Conservation (phyloP, 1,140 invertebrate genomes). For the Eriosoma lanigerum region DNA sequence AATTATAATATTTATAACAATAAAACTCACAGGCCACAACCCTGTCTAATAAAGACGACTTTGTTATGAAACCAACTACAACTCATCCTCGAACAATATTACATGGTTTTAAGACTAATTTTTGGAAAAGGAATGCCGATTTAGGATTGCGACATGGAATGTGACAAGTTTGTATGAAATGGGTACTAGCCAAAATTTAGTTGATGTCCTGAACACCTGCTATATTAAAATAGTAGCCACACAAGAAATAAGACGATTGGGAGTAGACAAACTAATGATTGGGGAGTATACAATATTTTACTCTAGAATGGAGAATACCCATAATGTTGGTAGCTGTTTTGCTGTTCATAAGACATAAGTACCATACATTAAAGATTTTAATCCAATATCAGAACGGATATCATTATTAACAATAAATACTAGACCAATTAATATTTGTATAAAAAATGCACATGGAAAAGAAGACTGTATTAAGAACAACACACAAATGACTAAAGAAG, state of each 20-base stretch:
- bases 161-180: too few relatives aligned
- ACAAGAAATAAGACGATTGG: background rate
- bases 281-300: slow-evolving; percentile 3
- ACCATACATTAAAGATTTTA: slow-evolving; percentile 2
- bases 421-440: too few relatives aligned
- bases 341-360: background rate
- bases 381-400: background rate
- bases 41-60: too few relatives aligned
- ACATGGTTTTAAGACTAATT: background rate
- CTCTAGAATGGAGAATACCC: too few relatives aligned
- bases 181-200: background rate
- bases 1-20: too few relatives aligned
- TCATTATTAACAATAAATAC: background rate
- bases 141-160: background rate
- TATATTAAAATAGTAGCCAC: background rate
- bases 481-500: background rate
- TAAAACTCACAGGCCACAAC: too few relatives aligned
- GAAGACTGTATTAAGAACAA: background rate
- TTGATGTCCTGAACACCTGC: background rate
- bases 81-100: background rate
- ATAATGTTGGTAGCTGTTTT: background rate
- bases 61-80: too few relatives aligned
- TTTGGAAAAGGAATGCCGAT: slow-evolving; percentile 2
- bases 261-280: background rate
- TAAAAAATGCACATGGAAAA: background rate